phyloP scores from a whole-genome alignment of 2,113 vertebrate genomes.

The Pogonocichla stellata region DNA sequence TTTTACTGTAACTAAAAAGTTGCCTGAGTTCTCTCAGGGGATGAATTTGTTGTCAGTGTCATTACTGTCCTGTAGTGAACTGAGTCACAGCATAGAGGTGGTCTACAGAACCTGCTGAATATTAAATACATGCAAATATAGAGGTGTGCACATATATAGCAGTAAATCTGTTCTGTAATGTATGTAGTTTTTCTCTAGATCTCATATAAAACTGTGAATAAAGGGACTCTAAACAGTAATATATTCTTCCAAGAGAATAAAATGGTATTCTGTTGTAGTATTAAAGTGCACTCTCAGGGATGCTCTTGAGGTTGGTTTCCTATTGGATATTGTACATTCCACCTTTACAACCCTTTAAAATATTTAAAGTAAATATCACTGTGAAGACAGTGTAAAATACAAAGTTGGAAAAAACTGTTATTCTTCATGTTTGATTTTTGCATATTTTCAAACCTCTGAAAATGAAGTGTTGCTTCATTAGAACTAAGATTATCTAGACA shows the following conservation, averaged over 20 bases:
- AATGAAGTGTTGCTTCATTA: slow-evolving; percentile 6
- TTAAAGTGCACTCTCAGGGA: background rate
- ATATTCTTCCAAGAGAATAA: background rate
- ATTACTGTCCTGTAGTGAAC: background rate
- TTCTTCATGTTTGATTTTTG: background rate
- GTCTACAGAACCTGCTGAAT: background rate
- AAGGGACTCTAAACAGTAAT: background rate
- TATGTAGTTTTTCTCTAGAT: background rate
- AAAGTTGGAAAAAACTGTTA: background rate
- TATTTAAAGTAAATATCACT: background rate
- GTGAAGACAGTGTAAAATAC: background rate
- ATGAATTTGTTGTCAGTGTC: background rate
- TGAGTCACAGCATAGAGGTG: background rate
- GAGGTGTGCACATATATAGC: background rate
- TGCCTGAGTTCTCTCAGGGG: background rate
- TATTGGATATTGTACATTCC: background rate
- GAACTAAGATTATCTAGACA: background rate
- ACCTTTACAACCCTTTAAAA: background rate
- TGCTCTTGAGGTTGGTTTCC: background rate
- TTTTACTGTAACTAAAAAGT: background rate
- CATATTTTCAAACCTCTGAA: background rate
- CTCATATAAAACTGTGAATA: background rate
- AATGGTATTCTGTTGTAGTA: background rate
- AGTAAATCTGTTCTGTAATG: background rate
- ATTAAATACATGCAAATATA: background rate